Base-by-base conservation (phyloP, 2,888 invertebrate genomes). In the Pollenia angustigena region DNA sequence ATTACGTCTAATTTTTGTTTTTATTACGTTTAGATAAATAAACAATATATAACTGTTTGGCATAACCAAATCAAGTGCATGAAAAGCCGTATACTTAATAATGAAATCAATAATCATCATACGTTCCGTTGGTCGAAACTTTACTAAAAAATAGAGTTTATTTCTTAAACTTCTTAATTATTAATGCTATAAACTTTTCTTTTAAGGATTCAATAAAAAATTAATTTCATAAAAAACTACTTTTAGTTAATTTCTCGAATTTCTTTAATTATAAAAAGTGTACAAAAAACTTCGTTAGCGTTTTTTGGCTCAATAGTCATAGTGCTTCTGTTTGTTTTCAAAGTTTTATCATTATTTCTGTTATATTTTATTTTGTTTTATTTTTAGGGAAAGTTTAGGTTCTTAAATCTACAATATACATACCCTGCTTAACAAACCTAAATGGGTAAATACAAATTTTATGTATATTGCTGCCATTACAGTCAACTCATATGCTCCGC, bases 401-500 rank as follows among this genome's bases (percentile, higher is more conserved):
- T 78, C 50, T 58, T 42, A 60, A 23, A 23, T 46, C 16, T 32
- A 46, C 14, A 62, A 54, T 9, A 48, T 4, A 56, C 14, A 40
- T n/a, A 32, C 2, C 46, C 44, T 23, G 18, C 14, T 32, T 0
- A 54, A 14, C 18, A 60, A 18, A n/a, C 10, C 14, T 4, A 40
- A 16, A 23, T 2, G 14, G 4, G 46, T 18, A 18, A 8, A 54
- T 44, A 56, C 12, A 23, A 9, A 60, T 4, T n/a, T 16, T 11
- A 56, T 60, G 18, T 23, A 50, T 52, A 69, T 62, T 8, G 75
- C 75, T 82, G 66, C 76, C 76, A 83, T 83, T 64, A 71, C 11
- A 54, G 18, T 10, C 54, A 54, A 54, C 79, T 83, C 40, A 40
- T 78, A 78, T 74, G 87, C 87, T 81, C 84, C 87, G 87, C 87